Percentiles rank a stretch among this genome's conserved stretches.
phyloP scores from a whole-genome alignment of 2,797 vertebrate species.

The Lepilemur septentrionalis region DNA sequence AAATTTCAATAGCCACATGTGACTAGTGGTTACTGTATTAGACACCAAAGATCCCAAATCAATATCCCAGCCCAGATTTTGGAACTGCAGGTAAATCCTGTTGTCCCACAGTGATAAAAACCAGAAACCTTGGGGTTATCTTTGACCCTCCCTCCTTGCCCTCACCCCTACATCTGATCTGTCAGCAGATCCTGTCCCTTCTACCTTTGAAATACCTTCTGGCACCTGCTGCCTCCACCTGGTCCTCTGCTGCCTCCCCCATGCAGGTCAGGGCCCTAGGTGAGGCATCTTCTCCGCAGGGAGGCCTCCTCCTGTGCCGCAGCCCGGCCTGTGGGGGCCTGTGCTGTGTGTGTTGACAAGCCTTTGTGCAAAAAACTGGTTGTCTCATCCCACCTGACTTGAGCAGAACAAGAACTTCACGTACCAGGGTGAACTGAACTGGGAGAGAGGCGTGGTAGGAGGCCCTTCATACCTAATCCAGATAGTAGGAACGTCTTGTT shows the following conservation, averaged over 20 bases:
- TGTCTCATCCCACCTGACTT: background rate
- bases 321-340: background rate
- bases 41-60: background rate
- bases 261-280: background rate
- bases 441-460: background rate
- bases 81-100: background rate
- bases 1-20: background rate
- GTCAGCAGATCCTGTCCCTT: background rate
- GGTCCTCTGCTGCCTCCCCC: background rate
- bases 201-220: background rate
- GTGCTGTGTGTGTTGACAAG: background rate
- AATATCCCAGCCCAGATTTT: background rate
- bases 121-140: background rate
- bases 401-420: background rate
- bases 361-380: background rate
- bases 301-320: background rate
- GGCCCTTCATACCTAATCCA: background rate
- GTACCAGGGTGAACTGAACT: background rate
- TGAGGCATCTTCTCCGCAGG: background rate
- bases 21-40: background rate
- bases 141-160: background rate
- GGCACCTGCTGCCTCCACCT: background rate
- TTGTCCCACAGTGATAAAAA: background rate
- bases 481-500: background rate
- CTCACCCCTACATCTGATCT: background rate